Evolutionary conservation across 2,797 vertebrate genomes (phyloP).

Genomic region (Cryptoblepharus egeriae): DNA sequence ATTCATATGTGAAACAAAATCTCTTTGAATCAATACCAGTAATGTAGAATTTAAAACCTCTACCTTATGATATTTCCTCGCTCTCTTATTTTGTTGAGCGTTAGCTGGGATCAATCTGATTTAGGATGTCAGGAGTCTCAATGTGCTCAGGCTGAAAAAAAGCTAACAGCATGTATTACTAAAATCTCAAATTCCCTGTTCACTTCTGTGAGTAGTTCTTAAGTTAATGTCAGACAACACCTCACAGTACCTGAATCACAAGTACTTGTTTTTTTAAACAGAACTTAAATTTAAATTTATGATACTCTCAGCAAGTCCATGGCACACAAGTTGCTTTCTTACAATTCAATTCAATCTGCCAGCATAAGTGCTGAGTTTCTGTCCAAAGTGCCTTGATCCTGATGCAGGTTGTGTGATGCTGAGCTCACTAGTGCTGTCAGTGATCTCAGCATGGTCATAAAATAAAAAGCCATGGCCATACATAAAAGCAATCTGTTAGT

Average conservation of each 20-base stretch:
- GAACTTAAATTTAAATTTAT: not conserved
- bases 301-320: not conserved
- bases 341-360: too few species aligned
- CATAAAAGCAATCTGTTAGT: too few species aligned
- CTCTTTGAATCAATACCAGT: conserved; percentile 33
- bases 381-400: too few species aligned
- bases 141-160: not conserved
- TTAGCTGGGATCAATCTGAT: conserved; percentile 35
- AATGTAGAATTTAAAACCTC: conserved; percentile 25
- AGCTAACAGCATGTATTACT: not conserved
- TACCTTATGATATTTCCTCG: conserved; percentile 18
- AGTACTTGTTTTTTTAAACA: conserved; percentile 36
- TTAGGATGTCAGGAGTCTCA: conserved; percentile 2
- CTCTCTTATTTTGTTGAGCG: conserved; percentile 22
- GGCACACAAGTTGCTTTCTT: not conserved
- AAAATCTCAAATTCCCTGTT: not conserved
- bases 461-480: too few species aligned
- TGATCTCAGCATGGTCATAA: too few species aligned
- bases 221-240: conserved; percentile 6
- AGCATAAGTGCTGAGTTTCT: too few species aligned
- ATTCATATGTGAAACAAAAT: conserved; percentile 33
- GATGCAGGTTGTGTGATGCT: too few species aligned
- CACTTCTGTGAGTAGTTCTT: not conserved
- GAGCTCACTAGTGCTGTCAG: too few species aligned
- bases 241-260: not conserved